A percentile compares a stretch with the other conserved stretches of the same genome.
Evolutionary conservation across 2,797 vertebrate genomes (phyloP).

Genomic region (Leptatherina wallacei): DNA sequence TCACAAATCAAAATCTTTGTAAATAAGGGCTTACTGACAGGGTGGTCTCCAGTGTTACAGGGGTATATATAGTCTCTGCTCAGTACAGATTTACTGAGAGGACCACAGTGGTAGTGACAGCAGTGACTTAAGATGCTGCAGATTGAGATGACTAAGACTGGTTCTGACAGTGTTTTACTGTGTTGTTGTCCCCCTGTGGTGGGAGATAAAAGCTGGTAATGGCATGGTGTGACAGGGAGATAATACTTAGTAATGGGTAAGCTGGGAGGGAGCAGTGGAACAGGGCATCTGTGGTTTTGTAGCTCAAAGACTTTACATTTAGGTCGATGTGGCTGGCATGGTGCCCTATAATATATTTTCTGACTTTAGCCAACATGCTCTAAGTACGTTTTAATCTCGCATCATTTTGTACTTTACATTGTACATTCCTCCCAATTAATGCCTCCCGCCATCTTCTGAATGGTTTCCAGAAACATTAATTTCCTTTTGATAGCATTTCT

Average conservation of each 20-base stretch:
- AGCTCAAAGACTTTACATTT: constrained; percentile 6
- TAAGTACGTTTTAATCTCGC: constrained; percentile 41
- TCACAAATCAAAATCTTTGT: constrained; percentile 40
- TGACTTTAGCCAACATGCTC: constrained; percentile 5
- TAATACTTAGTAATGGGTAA: constrained; percentile 58
- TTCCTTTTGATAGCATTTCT: constrained; percentile 13
- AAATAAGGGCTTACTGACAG: constrained; percentile 44
- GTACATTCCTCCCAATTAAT: constrained; percentile 15
- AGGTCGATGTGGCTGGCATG: background rate
- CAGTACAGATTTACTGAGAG: constrained; percentile 9
- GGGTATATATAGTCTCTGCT: constrained; percentile 3
- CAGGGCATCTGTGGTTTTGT: constrained; percentile 58
- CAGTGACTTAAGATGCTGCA: constrained; percentile 43
- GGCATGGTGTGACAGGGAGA: constrained; percentile 67
- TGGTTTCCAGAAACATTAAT: constrained; percentile 8
- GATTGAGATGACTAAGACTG: constrained; percentile 60
- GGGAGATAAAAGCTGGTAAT: constrained; percentile 71
- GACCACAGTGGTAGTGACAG: constrained; percentile 24
- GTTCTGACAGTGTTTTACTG: constrained; percentile 55
- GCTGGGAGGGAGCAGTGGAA: constrained; percentile 33
- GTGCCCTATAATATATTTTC: constrained; percentile 8
- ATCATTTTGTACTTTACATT: constrained; percentile 14
- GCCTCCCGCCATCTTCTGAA: constrained; percentile 5
- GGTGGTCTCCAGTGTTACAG: constrained; percentile 34
- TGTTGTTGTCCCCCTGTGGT: constrained; percentile 41